A percentile compares a stretch with the other conserved stretches of the same genome.
phyloP scores from a whole-genome alignment of 2,888 invertebrate genomes.

The Zaprionus lineosus region DNA sequence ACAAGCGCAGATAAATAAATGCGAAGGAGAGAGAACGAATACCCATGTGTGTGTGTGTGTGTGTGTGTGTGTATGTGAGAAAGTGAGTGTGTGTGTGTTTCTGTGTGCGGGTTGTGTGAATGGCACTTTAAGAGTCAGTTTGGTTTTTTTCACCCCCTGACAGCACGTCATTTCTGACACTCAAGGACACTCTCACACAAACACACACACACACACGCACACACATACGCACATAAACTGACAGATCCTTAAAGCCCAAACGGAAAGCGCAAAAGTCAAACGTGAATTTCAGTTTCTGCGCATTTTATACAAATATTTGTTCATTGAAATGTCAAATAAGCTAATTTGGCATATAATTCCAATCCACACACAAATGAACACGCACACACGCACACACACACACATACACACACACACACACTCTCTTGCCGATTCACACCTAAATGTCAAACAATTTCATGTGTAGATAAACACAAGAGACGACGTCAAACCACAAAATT shows the following conservation, averaged over 20 bases:
- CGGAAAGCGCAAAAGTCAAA: constrained; percentile 25
- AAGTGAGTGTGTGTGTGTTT: neutral
- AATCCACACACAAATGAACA: constrained; percentile 21
- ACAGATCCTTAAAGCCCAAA: constrained; percentile 7
- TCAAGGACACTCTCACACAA: constrained; percentile 20
- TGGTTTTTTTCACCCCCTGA: constrained; percentile 32
- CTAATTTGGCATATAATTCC: constrained; percentile 69
- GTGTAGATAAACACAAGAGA: constrained; percentile 31
- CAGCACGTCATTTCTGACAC: constrained; percentile 44
- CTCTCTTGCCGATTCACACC: constrained; percentile 17
- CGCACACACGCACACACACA: constrained; percentile 1
- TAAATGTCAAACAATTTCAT: constrained; percentile 57
- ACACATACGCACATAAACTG: neutral
- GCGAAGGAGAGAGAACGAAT: neutral
- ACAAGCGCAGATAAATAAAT: constrained; percentile 74
- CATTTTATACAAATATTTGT: constrained; percentile 61
- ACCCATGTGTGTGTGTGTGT: neutral
- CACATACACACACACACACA: neutral
- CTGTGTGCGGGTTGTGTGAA: no score
- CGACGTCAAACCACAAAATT: constrained; percentile 21
- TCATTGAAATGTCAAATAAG: constrained; percentile 73
- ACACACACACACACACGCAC: constrained; percentile 3
- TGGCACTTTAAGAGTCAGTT: constrained; percentile 34
- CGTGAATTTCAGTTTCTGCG: constrained; percentile 33
- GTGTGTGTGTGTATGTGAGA: neutral